Evolutionary conservation across 2,888 invertebrate genomes (phyloP).

Genomic region (Drosophila phalerata): DNA sequence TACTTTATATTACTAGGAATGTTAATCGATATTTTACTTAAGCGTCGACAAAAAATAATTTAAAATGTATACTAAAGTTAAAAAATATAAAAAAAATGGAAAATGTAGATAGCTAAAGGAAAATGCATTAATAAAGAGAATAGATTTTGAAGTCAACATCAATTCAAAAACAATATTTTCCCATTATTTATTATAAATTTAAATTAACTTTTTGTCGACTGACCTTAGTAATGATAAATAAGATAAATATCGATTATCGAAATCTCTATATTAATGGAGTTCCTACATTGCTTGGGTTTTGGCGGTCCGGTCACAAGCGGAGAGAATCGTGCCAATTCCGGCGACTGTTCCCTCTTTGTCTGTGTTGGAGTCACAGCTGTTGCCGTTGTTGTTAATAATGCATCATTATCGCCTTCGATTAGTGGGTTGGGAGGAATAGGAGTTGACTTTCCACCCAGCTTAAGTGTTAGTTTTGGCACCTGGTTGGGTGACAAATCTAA

Average conservation of each 20-base stretch:
- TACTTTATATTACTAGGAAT: too few species aligned
- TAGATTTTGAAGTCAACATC: background rate
- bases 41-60: too few species aligned
- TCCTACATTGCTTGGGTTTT: slow-evolving; percentile 87
- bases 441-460: slow-evolving; percentile 87
- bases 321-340: slow-evolving; percentile 93
- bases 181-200: background rate
- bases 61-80: too few species aligned
- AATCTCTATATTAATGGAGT: slow-evolving; percentile 26
- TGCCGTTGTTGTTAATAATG: background rate
- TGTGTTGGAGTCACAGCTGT: background rate
- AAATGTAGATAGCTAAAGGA: background rate
- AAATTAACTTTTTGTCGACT: background rate
- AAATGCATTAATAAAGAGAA: background rate
- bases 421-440: slow-evolving; percentile 20
- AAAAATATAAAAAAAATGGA: too few species aligned
- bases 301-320: slow-evolving; percentile 93
- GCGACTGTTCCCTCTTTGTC: slow-evolving; percentile 89
- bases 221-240: background rate
- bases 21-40: background rate
- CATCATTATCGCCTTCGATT: slow-evolving; percentile 29
- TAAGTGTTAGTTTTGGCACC: slow-evolving; percentile 93
- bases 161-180: background rate
- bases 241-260: background rate
- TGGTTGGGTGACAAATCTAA: slow-evolving; percentile 54